Base-by-base conservation (phyloP, 2,113 vertebrate species). In the Cephalopholis sonnerati region DNA sequence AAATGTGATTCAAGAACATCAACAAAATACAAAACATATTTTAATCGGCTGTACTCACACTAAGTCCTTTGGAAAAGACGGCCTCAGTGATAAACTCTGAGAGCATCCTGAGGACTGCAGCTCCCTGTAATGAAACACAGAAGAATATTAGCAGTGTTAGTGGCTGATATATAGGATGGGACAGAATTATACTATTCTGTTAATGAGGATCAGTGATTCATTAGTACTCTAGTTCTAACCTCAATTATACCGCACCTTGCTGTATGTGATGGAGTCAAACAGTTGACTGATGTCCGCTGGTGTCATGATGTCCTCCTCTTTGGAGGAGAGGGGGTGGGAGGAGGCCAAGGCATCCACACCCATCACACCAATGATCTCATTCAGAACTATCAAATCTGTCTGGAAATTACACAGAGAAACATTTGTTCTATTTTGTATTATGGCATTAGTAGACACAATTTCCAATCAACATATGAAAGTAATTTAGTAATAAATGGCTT, bases 211-310 rank as follows among this genome's bases (percentile, higher is more conserved):
- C 77, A 55, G 27, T 24, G 57, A 81, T 68, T 64, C 36, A 24
- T 67, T 24, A 48, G 10, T 10, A 8, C 72, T 73, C 51, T 71
- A 24, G 13, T 66, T 61, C 29, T 58, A 15, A 1, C 5, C 15
- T 25, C 27, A 36, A 32, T 66, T 63, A 36, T 12, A 73, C 3
- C 59, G 61, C 82, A 97, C 97, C 97, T 98, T 98, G 95, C 95
- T 98, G 89, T 99, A 99, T 17, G 96, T 86, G 1, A 98, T 98
- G 86, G 81, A 11, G 78, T 98, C 97, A 0, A 99, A 99, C 68
- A 97, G 77, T 62, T 94, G 92, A 0, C 76, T 95, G 93, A 98
- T 98, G 76, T 98, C 80, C 1, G 94, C 93, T 0, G 98, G 96
- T 0, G 79, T 96, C 77, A 91, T 92, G 91, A 98, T 44, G 77